phyloP scores from a whole-genome alignment of 2,888 invertebrate species.

The Cybosia mesomella region DNA sequence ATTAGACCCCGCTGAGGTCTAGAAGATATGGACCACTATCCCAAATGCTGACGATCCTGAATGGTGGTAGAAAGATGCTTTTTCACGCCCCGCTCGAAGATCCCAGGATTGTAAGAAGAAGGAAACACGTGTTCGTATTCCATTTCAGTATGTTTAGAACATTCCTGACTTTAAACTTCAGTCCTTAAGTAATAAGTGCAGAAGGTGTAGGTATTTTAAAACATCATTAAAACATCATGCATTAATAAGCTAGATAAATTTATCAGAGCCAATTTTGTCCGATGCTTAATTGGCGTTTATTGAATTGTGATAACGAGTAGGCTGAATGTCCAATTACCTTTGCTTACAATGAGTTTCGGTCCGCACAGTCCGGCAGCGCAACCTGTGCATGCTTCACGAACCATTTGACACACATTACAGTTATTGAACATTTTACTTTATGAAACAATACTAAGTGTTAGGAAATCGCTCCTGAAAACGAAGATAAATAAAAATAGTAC shows the following conservation, averaged over 20 bases:
- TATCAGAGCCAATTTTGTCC: slow-evolving; percentile 16
- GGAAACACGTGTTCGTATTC: no score
- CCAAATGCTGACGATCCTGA: no score
- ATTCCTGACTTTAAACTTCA: no score
- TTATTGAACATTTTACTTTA: no score
- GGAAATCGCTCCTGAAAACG: no score
- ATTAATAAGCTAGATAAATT: not conserved
- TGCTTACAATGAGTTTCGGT: slow-evolving; percentile 19
- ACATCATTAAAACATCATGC: slow-evolving; percentile 11
- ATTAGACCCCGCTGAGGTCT: no score
- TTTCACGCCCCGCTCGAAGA: no score
- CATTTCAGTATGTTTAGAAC: no score
- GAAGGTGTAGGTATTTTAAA: slow-evolving; percentile 3
- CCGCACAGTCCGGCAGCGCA: not conserved
- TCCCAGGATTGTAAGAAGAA: no score
- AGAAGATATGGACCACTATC: no score
- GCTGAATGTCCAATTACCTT: slow-evolving; percentile 47
- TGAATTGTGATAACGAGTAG: slow-evolving; percentile 38
- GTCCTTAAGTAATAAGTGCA: not conserved
- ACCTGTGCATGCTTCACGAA: not conserved
- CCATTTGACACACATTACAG: not conserved
- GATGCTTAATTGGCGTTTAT: slow-evolving; percentile 33
- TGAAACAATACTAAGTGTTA: not conserved
- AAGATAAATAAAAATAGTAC: no score
- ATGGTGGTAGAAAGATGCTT: no score